phyloP scores from a whole-genome alignment of 2,797 vertebrate species.

The Ataeniobius toweri region DNA sequence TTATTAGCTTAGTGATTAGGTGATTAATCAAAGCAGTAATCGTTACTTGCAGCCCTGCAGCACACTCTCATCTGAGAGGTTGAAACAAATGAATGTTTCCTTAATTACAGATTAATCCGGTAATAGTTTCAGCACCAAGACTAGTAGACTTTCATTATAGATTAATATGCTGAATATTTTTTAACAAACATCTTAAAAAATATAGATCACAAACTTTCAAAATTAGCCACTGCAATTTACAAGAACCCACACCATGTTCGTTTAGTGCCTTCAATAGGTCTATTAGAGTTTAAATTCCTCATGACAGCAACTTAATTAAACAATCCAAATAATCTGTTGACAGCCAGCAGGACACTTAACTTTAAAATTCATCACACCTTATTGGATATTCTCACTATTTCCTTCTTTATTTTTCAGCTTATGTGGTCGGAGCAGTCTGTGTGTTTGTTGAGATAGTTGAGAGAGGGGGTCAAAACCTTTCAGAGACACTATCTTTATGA shows the following conservation, averaged over 20 bases:
- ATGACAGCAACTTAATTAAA: conserved; percentile 16
- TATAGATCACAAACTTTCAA: conserved; percentile 3
- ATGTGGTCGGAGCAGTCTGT: neutral
- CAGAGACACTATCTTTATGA: conserved; percentile 63
- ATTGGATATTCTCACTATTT: conserved; percentile 14
- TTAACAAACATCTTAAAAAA: conserved; percentile 7
- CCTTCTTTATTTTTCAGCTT: conserved; percentile 10
- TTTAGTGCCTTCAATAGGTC: neutral
- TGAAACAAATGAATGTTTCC: conserved; percentile 25
- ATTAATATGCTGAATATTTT: conserved; percentile 16
- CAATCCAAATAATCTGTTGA: conserved; percentile 17
- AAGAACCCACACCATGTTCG: neutral
- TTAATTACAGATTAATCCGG: conserved; percentile 22
- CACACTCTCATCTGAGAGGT: conserved; percentile 7
- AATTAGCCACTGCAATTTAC: neutral
- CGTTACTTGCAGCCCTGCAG: conserved; percentile 17
- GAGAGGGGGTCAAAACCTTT: conserved; percentile 41
- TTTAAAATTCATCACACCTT: conserved; percentile 19
- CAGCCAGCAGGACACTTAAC: conserved; percentile 20
- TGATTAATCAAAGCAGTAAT: conserved; percentile 31
- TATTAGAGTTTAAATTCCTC: conserved; percentile 22
- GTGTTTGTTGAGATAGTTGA: conserved; percentile 32
- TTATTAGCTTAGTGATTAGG: conserved; percentile 21
- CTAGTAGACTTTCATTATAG: conserved; percentile 8
- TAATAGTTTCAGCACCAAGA: conserved; percentile 10